A percentile compares a stretch with the other conserved stretches of the same genome.
phyloP scores from a whole-genome alignment of 2,113 vertebrate species.

The Upupa epops region DNA sequence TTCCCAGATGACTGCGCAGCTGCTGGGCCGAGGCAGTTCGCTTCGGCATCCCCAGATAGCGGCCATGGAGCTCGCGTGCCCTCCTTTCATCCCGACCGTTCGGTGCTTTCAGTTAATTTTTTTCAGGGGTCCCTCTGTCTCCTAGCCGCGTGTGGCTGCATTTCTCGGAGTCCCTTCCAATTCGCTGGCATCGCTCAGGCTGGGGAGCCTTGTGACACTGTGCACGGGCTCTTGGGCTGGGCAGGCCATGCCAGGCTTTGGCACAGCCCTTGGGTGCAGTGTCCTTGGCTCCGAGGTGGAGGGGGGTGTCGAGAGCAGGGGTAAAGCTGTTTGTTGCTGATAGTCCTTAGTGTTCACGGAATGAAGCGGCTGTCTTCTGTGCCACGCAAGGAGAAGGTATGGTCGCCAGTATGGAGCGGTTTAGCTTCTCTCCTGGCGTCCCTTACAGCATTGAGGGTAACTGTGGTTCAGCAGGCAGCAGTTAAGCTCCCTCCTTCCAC shows the following conservation, averaged over 20 bases:
- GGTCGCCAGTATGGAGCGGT: background rate
- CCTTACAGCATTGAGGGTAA: background rate
- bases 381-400: background rate
- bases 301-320: background rate
- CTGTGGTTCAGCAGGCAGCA: background rate
- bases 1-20: no score
- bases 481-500: background rate
- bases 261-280: background rate
- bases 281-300: background rate
- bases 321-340: background rate
- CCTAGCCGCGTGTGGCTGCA: constrained; percentile 4
- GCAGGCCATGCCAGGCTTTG: background rate
- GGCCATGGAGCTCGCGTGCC: background rate
- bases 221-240: background rate
- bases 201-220: background rate
- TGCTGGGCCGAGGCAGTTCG: no score
- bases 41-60: no score
- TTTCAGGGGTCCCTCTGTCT: constrained; percentile 26
- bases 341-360: background rate
- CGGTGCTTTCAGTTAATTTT: background rate
- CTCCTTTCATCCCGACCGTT: background rate
- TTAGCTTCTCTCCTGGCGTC: background rate
- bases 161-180: constrained; percentile 16
- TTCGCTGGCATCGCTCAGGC: background rate
- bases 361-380: background rate